Evolutionary conservation across 2,888 invertebrate species (phyloP), one percentile per base, ranked within the genome.

Genomic region (Ormyrus labotus): DNA sequence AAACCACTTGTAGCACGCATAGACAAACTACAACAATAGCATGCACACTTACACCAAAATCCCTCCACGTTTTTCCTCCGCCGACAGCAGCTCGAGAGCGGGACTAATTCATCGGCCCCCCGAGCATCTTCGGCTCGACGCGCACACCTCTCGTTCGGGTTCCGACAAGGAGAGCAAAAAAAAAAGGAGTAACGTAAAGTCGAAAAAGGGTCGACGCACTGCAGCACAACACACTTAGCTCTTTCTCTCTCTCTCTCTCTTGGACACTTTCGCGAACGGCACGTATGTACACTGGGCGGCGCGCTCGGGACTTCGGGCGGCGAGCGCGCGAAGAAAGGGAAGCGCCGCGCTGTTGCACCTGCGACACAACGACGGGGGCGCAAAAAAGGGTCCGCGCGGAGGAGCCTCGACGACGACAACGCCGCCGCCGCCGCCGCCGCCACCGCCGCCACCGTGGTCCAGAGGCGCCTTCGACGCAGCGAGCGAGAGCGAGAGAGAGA

Each of bases 11-110:
- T 11, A 47, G 9, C 11, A 63, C 10, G 45, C 47, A 6, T 3
- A 2, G 8, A 65, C 7, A 50, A 13, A 11, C 6, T 51, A 51
- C 13, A 47, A 65, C 11, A 2, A 45, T 34, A 45, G 5, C 9
- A 10, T 45, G 34, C 19, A 45, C 60, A 68, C 75, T 76, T 76
- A 76, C 75, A 76, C 58, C 47, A 47, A 68, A 53, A 61, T 10
- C 53, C 68, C 53, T 68, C 61, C 47, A 68, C 55, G 50, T 60
- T 50, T 51, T 9, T 50, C n/a, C 34, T 10, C 45, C 45, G 45
- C 45, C 10, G 45, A 45, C 2, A 2, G 34, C 34, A 65, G 50
- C 34, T 34, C 34, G 34, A 34, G 34, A 34, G 34, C 34, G 34
- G 34, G 34, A 34, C 34, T 34, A 34, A 34, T 34, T 34, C 34